Base-by-base conservation (phyloP, 2,113 vertebrate genomes). In the Callopanchax toddi region DNA sequence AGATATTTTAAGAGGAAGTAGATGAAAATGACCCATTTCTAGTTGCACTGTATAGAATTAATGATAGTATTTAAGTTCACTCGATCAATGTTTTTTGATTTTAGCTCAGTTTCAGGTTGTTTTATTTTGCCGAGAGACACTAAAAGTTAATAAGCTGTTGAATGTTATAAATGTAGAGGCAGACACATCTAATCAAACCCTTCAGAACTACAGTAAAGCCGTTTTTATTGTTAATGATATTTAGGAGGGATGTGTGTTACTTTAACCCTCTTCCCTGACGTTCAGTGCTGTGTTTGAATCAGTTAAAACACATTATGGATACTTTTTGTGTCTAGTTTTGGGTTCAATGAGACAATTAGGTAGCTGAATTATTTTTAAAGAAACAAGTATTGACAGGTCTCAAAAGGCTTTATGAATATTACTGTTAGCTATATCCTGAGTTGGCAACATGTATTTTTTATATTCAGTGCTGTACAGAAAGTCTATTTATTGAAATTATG, bases 1-100 rank as follows among this genome's bases (percentile, higher is more conserved):
- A 67, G 40, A 63, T 58, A 59, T 69, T 57, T 42, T 39, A 21
- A 55, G 43, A n/a, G 16, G 58, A 68, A 22, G 29, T 64, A 56
- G 12, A 60, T 40, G 15, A 6, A 42, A 11, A 11, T 25, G 16
- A 43, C 13, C 6, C 8, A 10, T 26, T 29, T 66, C 21, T 44
- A 23, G 18, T 46, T 59, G 21, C 32, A 23, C 3, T 50, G 40
- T 34, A 34, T 45, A 36, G 29, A 22, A 34, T 32, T 13, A 51
- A 50, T 61, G 21, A 12, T 45, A 22, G 32, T 22, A 26, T 26
- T 58, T 3, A 1, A 5, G 42, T 26, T 34, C 15, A 34, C 50
- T 36, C 20, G 6, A 12, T 11, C 6, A 17, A 46, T 7, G 0
- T 12, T 21, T 42, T 1, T 21, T 21, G 11, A 52, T 66, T 66